A percentile compares a stretch with the other conserved stretches of the same genome.
Conservation (phyloP, 2,113 vertebrate genomes). For the Grallaria varia region DNA sequence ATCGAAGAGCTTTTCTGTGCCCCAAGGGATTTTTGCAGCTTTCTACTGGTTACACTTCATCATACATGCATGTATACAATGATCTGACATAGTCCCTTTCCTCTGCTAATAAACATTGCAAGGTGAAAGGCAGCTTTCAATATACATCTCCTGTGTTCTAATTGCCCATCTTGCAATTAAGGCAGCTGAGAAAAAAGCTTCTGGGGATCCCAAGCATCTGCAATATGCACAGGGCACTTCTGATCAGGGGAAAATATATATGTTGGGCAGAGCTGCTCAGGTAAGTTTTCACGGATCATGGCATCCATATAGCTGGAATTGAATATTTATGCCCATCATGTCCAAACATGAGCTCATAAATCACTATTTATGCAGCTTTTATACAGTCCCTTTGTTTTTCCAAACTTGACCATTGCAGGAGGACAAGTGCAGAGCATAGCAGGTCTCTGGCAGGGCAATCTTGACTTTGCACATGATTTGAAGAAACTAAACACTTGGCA, state of each 20-base stretch:
- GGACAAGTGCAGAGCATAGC: not conserved
- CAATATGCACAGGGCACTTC: not conserved
- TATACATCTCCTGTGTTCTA: not conserved
- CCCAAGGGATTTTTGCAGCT: not conserved
- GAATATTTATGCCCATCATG: not conserved
- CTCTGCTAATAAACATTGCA: not conserved
- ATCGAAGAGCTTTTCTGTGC: not conserved
- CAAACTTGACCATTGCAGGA: not conserved
- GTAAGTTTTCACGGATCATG: not conserved
- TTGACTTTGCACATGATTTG: not conserved
- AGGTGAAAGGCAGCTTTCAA: not conserved
- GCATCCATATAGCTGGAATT: not conserved
- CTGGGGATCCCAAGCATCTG: not conserved
- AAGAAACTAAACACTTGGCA: not conserved
- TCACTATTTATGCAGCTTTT: not conserved
- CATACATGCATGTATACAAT: accelerated
- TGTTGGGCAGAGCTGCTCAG: not conserved
- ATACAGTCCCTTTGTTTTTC: not conserved
- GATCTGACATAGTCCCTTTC: not conserved
- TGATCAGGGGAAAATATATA: accelerated
- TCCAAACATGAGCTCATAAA: not conserved
- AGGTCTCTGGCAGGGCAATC: not conserved
- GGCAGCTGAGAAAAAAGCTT: not conserved
- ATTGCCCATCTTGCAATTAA: not conserved
- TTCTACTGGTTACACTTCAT: not conserved